Evolutionary conservation across 1,140 invertebrate genomes (phyloP).

Genomic region (Calycopis cecrops): DNA sequence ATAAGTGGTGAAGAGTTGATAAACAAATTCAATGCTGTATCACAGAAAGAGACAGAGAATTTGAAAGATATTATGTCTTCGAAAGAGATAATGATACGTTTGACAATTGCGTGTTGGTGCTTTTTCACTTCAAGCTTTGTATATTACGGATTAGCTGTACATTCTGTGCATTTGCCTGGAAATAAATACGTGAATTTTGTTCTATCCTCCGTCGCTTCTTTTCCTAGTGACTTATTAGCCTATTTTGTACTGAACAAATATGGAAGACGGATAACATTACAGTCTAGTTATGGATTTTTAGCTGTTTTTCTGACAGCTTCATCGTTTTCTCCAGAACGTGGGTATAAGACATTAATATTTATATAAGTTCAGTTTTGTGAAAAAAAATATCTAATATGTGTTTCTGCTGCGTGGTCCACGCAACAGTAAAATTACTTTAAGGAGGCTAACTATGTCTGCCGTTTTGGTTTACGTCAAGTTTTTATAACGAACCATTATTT

Average conservation of each 20-base stretch:
- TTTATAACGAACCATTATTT: no score
- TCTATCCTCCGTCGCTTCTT: conserved; percentile 78
- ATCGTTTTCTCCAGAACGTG: conserved; percentile 43
- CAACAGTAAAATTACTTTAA: no score
- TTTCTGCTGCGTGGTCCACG: not conserved
- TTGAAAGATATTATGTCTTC: conserved; percentile 49
- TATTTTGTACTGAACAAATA: conserved; percentile 77
- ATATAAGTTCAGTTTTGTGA: not conserved
- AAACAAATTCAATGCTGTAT: conserved; percentile 43
- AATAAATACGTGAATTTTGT: conserved; percentile 82
- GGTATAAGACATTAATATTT: conserved; percentile 30
- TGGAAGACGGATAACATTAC: conserved; percentile 78
- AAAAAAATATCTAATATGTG: not conserved
- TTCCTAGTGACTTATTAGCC: conserved; percentile 81
- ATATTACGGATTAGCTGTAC: conserved; percentile 86
- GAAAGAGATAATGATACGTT: conserved; percentile 49
- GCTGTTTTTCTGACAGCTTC: conserved; percentile 56
- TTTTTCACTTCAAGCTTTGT: conserved; percentile 82
- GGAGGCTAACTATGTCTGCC: no score
- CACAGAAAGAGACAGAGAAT: conserved; percentile 48
- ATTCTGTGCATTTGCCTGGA: conserved; percentile 83
- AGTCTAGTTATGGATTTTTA: conserved; percentile 75
- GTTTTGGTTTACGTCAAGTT: no score
- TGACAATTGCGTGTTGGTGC: conserved; percentile 73
- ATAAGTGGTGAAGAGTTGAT: conserved; percentile 41